Evolutionary conservation across 2,888 invertebrate species (phyloP).

Genomic region (Mamestra brassicae): DNA sequence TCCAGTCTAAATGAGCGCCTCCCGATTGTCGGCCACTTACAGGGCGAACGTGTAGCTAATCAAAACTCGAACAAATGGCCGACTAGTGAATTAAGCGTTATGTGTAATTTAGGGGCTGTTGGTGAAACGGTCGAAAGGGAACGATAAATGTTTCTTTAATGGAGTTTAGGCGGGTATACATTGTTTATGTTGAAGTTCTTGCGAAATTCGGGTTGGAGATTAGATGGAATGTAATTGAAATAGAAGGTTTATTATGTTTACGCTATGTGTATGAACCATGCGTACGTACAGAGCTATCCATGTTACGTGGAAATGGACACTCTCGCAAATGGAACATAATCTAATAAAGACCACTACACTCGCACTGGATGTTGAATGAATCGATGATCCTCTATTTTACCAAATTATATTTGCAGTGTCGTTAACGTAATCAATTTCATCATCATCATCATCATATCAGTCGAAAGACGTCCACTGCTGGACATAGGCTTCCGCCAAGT

Average conservation of each 20-base stretch:
- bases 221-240: constrained; percentile 31
- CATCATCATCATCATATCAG: too few species aligned
- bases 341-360: too few species aligned
- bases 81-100: constrained; percentile 63
- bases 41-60: constrained; percentile 65
- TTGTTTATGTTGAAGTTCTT: constrained; percentile 56
- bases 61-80: constrained; percentile 67
- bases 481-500: too few species aligned
- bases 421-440: too few species aligned
- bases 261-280: neutral
- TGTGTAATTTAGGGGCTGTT: constrained; percentile 64
- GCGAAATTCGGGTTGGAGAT: constrained; percentile 22
- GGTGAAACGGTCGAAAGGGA: constrained; percentile 58
- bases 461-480: too few species aligned
- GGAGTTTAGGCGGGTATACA: constrained; percentile 57
- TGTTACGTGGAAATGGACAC: too few species aligned
- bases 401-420: too few species aligned
- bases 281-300: too few species aligned
- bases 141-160: constrained; percentile 65
- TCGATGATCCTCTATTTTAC: too few species aligned
- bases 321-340: too few species aligned
- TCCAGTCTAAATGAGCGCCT: constrained; percentile 74
- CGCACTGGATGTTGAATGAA: too few species aligned
- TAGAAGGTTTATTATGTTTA: constrained; percentile 24
- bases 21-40: constrained; percentile 73